Percentiles rank a stretch among this genome's conserved stretches.
Evolutionary conservation across 2,113 vertebrate genomes (phyloP).

Genomic region (Scalopus aquaticus): DNA sequence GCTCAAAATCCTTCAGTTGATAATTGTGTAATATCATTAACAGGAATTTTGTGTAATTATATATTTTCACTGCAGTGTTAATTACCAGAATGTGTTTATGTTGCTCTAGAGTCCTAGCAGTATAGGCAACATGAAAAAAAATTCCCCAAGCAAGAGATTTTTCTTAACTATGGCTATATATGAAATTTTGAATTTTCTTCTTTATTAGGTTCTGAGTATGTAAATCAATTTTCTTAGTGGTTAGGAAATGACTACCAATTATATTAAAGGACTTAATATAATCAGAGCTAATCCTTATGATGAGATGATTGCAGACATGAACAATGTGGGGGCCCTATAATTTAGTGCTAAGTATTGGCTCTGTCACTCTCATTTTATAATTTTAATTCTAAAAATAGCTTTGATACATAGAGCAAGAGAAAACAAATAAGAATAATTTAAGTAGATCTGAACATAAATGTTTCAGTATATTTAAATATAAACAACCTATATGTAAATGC

Average conservation of each 20-base stretch:
- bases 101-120: background rate
- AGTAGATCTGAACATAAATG: slow-evolving; percentile 35
- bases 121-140: slow-evolving; percentile 21
- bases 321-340: slow-evolving; percentile 5
- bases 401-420: background rate
- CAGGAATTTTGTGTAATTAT: slow-evolving; percentile 31
- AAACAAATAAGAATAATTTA: slow-evolving; percentile 30
- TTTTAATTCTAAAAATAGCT: slow-evolving; percentile 50
- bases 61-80: slow-evolving; percentile 40
- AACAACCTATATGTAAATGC: background rate
- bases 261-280: slow-evolving; percentile 12
- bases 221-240: slow-evolving; percentile 41
- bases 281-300: slow-evolving; percentile 39
- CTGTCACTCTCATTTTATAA: background rate
- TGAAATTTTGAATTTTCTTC: slow-evolving; percentile 47
- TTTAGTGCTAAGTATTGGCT: background rate
- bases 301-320: slow-evolving; percentile 8
- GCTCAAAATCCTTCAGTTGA: slow-evolving; percentile 8
- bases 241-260: slow-evolving; percentile 54
- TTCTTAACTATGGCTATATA: slow-evolving; percentile 7
- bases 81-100: slow-evolving; percentile 43
- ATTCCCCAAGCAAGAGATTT: slow-evolving; percentile 36
- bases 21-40: slow-evolving; percentile 50
- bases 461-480: slow-evolving; percentile 44
- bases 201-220: slow-evolving; percentile 31